Base-by-base conservation (phyloP, 1,140 invertebrate species). In the Zaprionus gabonicus region DNA sequence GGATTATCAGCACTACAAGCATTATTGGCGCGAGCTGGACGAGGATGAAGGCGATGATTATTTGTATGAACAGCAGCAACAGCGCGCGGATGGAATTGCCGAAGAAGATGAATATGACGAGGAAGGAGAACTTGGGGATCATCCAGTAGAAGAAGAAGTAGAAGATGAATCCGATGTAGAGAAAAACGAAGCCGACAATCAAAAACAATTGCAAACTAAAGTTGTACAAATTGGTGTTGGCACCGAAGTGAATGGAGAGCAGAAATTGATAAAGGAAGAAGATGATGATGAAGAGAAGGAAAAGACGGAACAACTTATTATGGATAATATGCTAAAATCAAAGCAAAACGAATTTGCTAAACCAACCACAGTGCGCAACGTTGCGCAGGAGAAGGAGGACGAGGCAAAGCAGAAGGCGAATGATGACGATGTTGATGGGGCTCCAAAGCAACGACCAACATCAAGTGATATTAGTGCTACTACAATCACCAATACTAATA, bases 381-480 rank as follows among this genome's bases (percentile, higher is more conserved):
- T 79, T 90, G 84, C 81, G 85, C 84, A 87, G 71, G 81, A 84
- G 63, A 78, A 55, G 44, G 41, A 68, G 41, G 36, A 38, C 49
- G 38, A 38, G 46, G 31, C 36, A 17, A 46, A 78, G 46, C 13
- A 71, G 34, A 65, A 65, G 58, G 41, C 69, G 17, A 62, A 79
- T 71, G 67, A 76, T 56, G 82, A 84, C 78, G 73, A 91, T 88
- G 81, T 84, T 81, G 85, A 91, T 91, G 90, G 80, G 72, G 76
- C 80, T 64, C 63, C 58, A 41, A 75, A 57, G 80, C 71, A 79
- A 81, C 73, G 76, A 86, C 76, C 80, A 91, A 57, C 82, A 75
- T 91, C 86, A 86, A 86, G 90, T 91, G 90, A 91, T 91, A 91
- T 91, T 91, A 91, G 82, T 91, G 80, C 84, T 91, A 86, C 83